Base-by-base conservation (phyloP, 2,888 invertebrate species). In the Drosophila tripunctata region DNA sequence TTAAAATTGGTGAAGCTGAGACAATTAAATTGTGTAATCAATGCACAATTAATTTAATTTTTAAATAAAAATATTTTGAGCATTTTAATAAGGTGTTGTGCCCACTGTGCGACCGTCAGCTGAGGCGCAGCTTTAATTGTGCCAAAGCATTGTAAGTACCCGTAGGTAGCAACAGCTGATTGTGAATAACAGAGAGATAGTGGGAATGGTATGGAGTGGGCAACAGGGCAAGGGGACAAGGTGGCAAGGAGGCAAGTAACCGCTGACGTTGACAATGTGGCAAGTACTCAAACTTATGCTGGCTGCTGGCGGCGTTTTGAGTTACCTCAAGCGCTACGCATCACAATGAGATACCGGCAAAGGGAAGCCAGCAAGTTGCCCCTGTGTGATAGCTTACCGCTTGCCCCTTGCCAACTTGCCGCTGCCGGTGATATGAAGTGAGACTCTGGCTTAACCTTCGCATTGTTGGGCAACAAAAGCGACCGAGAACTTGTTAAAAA, bases 401-500 rank as follows among this genome's bases (percentile, higher is more conserved):
- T 24, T 15, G 24, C 17, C 10, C 24, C n/a, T n/a, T n/a, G 8
- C 27, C 27, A 27, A 3, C 12, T 4, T n/a, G 36, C 36, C 15
- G 10, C 55, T 52, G 75, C 56, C 66, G 63, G 63, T 66, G 83
- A 68, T 83, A 81, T 70, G 78, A 81, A 67, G 65, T 82, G 76
- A 65, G 58, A 65, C 70, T 61, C 55, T 30, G 70, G 67, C 66
- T 76, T 76, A 77, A 68, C 83, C 86, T 78, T 87, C 80, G 67
- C 83, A 86, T 83, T 83, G 88, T 86, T 82, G 68, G 67, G 65
- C 74, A 78, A 85, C 86, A 87, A 85, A 87, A 80, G 87, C 81
- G 72, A 51, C 67, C 73, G 68, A 82, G 81, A 83, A 86, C 84
- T 79, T 83, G 78, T 79, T 87, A 80, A 87, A 85, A 84, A 87